Base-by-base conservation (phyloP, 2,113 vertebrate species). In the Dryoscopus gambensis region DNA sequence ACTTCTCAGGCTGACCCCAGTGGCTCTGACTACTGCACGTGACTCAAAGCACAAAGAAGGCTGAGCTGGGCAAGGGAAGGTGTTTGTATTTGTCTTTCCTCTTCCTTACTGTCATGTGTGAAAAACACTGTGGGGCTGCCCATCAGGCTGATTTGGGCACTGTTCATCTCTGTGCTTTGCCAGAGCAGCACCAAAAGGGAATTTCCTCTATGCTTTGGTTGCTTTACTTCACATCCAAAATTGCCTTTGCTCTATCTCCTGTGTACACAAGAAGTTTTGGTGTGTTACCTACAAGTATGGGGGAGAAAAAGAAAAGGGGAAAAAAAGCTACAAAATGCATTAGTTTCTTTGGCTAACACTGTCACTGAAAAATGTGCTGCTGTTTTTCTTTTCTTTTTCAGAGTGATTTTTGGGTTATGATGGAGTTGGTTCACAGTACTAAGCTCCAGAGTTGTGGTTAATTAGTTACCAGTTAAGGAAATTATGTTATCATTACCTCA, bases 391-490 rank as follows among this genome's bases (percentile, higher is more conserved):
- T 64, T 35, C 1, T 73, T 71, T 87, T 68, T 57, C 59, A 67
- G 68, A 50, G 53, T 4, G 3, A 87, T 90, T 95, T 87, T 74
- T 95, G 76, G 53, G 62, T 83, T 81, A 55, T 47, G 67, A 87
- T 39, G 33, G 33, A 89, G 27, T 76, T 50, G 20, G 42, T 76
- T 89, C 67, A 50, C 52, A 90, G 79, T 25, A 46, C 39, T 86
- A 77, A 80, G 31, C 57, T 85, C 62, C 47, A 74, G 91, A 89
- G 8, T 75, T 95, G 87, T 80, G 91, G 96, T 89, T 96, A 97
- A 97, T 97, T 96, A 95, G 89, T 87, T 96, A 88, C 55, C 69
- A 37, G 79, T 92, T 97, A 94, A 95, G 96, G 94, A 97, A 97
- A 96, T 97, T 94, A 92, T 90, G 77, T 64, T 94, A 92, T 92